A percentile compares a stretch with the other conserved stretches of the same genome.
Evolutionary conservation across 2,113 vertebrate genomes (phyloP).

Genomic region (Strigops habroptila): DNA sequence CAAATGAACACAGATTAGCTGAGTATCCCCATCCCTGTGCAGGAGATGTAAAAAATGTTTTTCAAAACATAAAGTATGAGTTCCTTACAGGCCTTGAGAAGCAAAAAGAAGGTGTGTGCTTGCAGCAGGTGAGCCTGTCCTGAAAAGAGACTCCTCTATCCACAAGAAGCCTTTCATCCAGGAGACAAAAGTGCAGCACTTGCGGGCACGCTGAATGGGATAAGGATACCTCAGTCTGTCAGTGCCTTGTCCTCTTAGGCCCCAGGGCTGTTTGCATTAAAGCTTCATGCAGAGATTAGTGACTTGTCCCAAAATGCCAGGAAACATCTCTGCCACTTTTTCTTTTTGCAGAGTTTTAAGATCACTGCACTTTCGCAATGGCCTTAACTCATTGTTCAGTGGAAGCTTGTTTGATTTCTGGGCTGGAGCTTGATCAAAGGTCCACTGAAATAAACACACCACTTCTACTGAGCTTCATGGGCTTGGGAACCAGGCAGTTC

Average conservation of each 20-base stretch:
- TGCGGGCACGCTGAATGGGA: background rate
- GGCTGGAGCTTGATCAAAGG: background rate
- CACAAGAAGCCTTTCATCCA: background rate
- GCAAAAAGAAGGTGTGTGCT: background rate
- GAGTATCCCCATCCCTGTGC: background rate
- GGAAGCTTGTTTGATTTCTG: background rate
- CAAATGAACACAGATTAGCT: background rate
- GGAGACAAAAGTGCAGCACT: background rate
- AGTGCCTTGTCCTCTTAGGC: background rate
- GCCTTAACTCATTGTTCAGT: background rate
- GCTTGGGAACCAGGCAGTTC: background rate
- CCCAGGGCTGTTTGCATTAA: background rate
- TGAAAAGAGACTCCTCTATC: background rate
- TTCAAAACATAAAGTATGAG: background rate
- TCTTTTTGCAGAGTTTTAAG: background rate
- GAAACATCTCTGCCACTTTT: background rate
- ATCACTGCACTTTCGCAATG: background rate
- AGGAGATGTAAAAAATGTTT: background rate
- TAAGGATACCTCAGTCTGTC: background rate
- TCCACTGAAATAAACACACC: background rate
- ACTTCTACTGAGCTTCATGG: background rate
- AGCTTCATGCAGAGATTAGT: background rate
- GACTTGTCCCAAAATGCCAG: background rate
- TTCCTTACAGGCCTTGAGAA: background rate
- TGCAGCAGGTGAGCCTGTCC: background rate